These are phyloP conservation scores for Plebejus melissa DNA, from an alignment of 2,888 invertebrate genomes.

Conservation along the genomic window DNA sequence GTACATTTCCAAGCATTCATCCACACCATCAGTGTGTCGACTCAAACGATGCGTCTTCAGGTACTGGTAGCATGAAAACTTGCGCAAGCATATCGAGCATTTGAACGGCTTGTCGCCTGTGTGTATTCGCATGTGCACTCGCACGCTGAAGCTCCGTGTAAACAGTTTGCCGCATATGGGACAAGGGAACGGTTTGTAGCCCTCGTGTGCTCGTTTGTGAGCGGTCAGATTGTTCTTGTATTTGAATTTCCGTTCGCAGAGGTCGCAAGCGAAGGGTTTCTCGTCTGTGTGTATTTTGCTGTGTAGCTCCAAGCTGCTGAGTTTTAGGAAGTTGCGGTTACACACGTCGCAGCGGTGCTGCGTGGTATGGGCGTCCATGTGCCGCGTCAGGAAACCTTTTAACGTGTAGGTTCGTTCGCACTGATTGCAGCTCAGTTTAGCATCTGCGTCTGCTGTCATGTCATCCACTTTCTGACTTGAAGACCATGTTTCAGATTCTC, in stretches of 20 bases:
- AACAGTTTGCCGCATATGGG: slow-evolving; percentile 5
- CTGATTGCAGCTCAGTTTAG: neutral
- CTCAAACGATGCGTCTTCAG: neutral
- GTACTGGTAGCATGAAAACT: neutral
- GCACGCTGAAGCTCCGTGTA: neutral
- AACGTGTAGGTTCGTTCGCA: neutral
- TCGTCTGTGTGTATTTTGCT: neutral
- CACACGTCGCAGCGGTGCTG: neutral
- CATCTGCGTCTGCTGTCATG: neutral
- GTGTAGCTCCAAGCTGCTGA: neutral
- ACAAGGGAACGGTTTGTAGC: neutral
- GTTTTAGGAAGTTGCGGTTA: neutral
- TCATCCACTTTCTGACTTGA: neutral
- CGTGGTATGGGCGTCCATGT: neutral
- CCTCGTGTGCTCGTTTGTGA: neutral
- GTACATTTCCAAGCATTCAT: neutral
- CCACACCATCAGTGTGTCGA: neutral
- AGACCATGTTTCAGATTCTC: neutral
- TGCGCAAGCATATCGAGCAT: neutral
- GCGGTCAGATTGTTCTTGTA: slow-evolving; percentile 1
- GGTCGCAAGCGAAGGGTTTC: slow-evolving; percentile 4
- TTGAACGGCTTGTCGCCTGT: slow-evolving; percentile 2
- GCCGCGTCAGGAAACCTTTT: neutral
- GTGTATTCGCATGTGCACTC: neutral
- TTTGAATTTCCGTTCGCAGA: neutral